phyloP scores from a whole-genome alignment of 2,113 vertebrate genomes.

The Apaloderma vittatum region DNA sequence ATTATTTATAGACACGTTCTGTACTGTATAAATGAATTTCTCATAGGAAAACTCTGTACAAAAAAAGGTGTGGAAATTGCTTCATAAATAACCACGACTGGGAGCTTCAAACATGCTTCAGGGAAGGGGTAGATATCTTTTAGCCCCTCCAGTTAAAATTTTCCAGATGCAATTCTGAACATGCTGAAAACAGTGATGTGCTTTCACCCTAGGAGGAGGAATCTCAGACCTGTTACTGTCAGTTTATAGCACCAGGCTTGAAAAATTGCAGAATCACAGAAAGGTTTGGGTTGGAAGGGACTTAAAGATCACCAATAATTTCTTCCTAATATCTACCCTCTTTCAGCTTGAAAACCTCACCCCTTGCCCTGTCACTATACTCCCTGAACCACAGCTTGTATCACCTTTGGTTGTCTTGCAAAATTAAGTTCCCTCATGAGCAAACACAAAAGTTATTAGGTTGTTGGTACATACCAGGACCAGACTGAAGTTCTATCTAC shows the following conservation, averaged over 20 bases:
- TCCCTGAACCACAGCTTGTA: background rate
- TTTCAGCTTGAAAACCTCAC: too few species aligned
- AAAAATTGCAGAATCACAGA: background rate
- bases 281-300: too few species aligned
- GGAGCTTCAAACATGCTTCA: background rate
- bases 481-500: background rate
- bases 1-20: constrained; percentile 13
- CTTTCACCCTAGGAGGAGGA: background rate
- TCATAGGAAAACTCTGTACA: background rate
- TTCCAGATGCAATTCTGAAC: background rate
- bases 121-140: background rate
- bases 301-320: too few species aligned
- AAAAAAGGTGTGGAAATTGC: background rate
- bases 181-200: background rate
- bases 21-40: background rate
- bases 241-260: background rate
- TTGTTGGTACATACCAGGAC: background rate
- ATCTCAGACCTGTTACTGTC: background rate
- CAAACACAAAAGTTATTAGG: background rate
- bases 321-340: too few species aligned
- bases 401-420: background rate
- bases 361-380: too few species aligned
- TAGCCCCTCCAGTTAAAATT: background rate
- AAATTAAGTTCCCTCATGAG: background rate
- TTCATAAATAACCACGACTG: background rate